Evolutionary conservation across 2,113 vertebrate genomes (phyloP), one percentile per base, ranked within the genome.

Genomic region (Hipposideros armiger): DNA sequence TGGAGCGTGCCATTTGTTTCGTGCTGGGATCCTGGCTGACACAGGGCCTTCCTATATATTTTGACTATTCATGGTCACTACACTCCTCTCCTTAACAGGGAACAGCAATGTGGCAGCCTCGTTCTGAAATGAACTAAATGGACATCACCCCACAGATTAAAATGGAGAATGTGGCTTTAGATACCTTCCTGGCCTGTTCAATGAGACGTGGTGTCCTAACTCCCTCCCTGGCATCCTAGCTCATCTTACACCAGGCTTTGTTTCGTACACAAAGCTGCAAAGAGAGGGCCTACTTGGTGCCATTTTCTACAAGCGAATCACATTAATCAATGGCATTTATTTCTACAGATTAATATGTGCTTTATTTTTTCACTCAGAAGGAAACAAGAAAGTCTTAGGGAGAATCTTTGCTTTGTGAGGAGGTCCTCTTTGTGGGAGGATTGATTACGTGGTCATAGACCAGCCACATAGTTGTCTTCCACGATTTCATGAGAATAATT

Each of bases 401-500:
- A 45, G n/a, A 76, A 70, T 70, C 36, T 92, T 62, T 80, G 74
- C 60, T 81, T 52, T 87, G 64, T 84, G 28, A 94, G 42, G 62
- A 14, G 58, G 30, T 86, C 56, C 9, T 91, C 52, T 96, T 84
- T 81, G 67, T 84, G 64, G 83, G 47, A 95, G 28, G 40, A 89
- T 13, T 89, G 84, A 92, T 92, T 81, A 24, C 7, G 2, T 26
- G 19, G 52, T 87, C 88, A 54, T 45, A 89, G 85, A 72, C 86
- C 45, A 77, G 32, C 42, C 54, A 52, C 36, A 20, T 72, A 94
- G 50, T 92, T 94, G 42, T 69, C 69, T 86, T 78, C 85, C 36
- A 78, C 72, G 77, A 86, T 93, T 96, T 95, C 58, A 60, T 77
- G 93, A 96, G 94, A 88, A 94, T 88, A 70, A 81, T 88, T 80